These are phyloP conservation scores for Malurus splendens DNA, from an alignment of 2,797 vertebrate species.

Conservation along the genomic window DNA sequence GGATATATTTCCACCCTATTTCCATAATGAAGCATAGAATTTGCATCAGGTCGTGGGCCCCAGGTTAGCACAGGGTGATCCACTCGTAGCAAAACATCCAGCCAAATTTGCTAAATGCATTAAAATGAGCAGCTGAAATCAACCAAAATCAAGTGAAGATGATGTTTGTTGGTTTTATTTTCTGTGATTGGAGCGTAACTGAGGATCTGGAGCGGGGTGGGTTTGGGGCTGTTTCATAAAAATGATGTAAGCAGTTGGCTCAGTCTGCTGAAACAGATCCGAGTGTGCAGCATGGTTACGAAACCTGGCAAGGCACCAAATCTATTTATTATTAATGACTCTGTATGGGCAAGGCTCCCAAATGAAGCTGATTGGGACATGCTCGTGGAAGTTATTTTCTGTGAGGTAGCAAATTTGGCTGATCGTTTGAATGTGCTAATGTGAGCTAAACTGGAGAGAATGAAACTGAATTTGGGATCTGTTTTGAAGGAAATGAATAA, in stretches of 20 bases:
- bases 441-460: not conserved
- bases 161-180: not conserved
- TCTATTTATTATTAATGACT: not conserved
- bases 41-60: not conserved
- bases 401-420: not conserved
- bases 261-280: not conserved
- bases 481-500: not conserved
- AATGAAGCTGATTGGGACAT: not conserved
- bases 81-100: not conserved
- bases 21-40: not conserved
- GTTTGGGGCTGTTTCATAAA: not conserved
- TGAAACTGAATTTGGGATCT: not conserved
- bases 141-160: not conserved
- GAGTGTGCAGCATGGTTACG: not conserved
- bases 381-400: not conserved
- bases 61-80: not conserved
- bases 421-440: not conserved
- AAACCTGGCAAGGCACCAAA: not conserved
- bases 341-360: not conserved
- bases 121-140: not conserved
- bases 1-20: rapidly evolving
- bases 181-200: not conserved
- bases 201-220: not conserved
- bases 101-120: not conserved
- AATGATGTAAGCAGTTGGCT: not conserved